These are phyloP conservation scores for Tragelaphus buxtoni DNA, from an alignment of 2,113 vertebrate species.

Conservation along the genomic window DNA sequence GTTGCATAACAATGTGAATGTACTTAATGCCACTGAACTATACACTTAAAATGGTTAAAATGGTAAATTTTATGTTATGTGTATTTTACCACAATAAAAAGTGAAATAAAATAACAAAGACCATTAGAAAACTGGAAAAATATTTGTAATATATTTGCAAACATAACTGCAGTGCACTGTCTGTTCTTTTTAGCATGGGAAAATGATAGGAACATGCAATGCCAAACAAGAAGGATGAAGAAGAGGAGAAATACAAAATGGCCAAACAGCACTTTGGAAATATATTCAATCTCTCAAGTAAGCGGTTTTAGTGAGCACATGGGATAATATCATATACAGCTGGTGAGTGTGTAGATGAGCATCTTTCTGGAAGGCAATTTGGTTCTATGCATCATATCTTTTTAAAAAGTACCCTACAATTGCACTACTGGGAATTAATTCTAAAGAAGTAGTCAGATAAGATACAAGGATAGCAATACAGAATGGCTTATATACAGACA, in stretches of 20 bases:
- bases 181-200: not conserved
- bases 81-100: not conserved
- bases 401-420: not conserved
- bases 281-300: not conserved
- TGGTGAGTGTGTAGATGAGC: constrained; percentile 16
- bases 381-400: not conserved
- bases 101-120: not conserved
- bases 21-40: not conserved
- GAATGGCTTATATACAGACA: not conserved
- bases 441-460: not conserved
- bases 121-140: not conserved
- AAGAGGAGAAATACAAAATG: not conserved
- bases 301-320: not conserved
- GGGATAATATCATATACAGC: not conserved
- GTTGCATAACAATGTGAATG: rapidly evolving
- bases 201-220: not conserved
- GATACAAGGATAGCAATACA: not conserved
- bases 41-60: not conserved
- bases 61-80: not conserved
- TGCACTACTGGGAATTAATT: not conserved
- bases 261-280: constrained; percentile 6
- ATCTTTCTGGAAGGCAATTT: constrained; percentile 26
- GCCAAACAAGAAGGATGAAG: not conserved
- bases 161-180: not conserved
- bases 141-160: not conserved